These are phyloP conservation scores for Eueremaeus valkanovi DNA, from an alignment of 2,888 invertebrate species.

Conservation along the genomic window DNA sequence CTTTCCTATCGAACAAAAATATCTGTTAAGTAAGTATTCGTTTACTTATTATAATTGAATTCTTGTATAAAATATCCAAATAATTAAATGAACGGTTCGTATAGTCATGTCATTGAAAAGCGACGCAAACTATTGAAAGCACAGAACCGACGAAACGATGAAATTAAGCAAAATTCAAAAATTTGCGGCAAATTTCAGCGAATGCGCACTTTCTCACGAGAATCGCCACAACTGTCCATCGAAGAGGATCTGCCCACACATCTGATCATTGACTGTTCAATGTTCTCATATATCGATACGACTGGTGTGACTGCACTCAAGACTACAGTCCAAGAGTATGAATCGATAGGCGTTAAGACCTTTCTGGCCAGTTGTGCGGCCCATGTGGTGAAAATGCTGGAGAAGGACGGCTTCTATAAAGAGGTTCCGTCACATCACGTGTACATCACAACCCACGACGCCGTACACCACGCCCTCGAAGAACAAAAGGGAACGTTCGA, in stretches of 20 bases:
- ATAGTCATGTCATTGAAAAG: background rate
- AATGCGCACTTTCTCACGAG: too few species aligned
- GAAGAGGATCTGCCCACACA: conserved; percentile 38
- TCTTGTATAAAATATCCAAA: too few species aligned
- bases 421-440: conserved; percentile 52
- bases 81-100: too few species aligned
- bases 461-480: conserved; percentile 49
- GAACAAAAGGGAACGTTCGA: conserved; percentile 21
- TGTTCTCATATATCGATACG: conserved; percentile 51
- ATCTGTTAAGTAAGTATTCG: background rate
- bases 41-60: too few species aligned
- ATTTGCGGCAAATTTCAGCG: conserved; percentile 12
- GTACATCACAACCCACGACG: conserved; percentile 56
- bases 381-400: conserved; percentile 49
- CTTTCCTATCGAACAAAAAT: background rate
- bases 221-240: too few species aligned
- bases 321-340: conserved; percentile 63
- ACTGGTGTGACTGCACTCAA: conserved; percentile 59
- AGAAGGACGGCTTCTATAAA: conserved; percentile 53
- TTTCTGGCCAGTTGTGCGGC: conserved; percentile 41
- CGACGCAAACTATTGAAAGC: background rate
- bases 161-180: background rate
- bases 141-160: background rate
- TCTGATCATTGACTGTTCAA: conserved; percentile 51
- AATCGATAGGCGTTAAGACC: conserved; percentile 35